Evolutionary conservation across 1,140 invertebrate species (phyloP).

Genomic region (Sycophaga agraensis): DNA sequence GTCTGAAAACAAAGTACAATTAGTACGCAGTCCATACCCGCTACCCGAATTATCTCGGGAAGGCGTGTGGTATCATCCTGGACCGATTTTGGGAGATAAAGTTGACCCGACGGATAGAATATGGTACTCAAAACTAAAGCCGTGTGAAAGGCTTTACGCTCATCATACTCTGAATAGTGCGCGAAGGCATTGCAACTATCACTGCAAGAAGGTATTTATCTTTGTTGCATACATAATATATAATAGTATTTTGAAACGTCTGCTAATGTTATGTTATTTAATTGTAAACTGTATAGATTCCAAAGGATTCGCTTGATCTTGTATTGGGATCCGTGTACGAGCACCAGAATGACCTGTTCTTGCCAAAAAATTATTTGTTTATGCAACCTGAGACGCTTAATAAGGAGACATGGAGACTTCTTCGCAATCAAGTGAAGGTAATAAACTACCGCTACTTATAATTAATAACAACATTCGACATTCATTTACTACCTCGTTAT

Average conservation of each 20-base stretch:
- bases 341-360: conserved; percentile 42
- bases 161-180: conserved; percentile 53
- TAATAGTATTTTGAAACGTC: too few species aligned
- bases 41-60: conserved; percentile 48
- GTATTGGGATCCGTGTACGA: conserved; percentile 45
- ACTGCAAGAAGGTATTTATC: too few species aligned
- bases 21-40: conserved; percentile 50
- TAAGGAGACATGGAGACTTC: conserved; percentile 47
- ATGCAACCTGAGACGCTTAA: conserved; percentile 50
- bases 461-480: too few species aligned
- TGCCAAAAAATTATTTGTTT: conserved; percentile 42
- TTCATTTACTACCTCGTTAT: too few species aligned
- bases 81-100: conserved; percentile 44
- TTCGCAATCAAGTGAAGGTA: conserved; percentile 54
- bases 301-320: conserved; percentile 47
- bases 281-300: conserved; percentile 37
- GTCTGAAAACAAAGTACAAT: conserved; percentile 9
- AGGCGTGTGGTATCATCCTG: conserved; percentile 41
- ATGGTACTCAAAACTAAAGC: conserved; percentile 44
- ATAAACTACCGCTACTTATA: too few species aligned
- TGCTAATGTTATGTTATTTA: too few species aligned
- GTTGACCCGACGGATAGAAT: conserved; percentile 38
- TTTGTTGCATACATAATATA: too few species aligned
- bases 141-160: conserved; percentile 49
- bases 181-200: conserved; percentile 41